Base-by-base conservation (phyloP, 1,140 invertebrate species). In the Saxidomus purpurata region DNA sequence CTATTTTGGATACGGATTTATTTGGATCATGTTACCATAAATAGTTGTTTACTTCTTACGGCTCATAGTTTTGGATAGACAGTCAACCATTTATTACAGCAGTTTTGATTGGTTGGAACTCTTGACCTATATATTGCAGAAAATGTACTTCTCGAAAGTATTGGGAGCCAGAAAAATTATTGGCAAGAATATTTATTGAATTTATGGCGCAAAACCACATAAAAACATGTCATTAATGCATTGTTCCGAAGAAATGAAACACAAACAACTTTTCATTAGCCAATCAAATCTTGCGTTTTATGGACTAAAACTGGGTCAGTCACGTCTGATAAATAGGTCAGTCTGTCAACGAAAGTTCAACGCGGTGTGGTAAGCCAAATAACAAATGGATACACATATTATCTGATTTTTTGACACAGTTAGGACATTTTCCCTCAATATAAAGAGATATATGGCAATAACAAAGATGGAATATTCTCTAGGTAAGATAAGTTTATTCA, bases 21-120 rank as follows among this genome's bases (percentile, higher is more conserved):
- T 88, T 63, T 81, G 71, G 77, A 69, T 34, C 86, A 43, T 81
- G 86, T 81, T 88, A 81, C 90, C 87, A 91, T 87, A 83, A 89
- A 83, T 91, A 91, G 90, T 91, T 91, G 90, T 91, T 91, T 91
- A 91, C 90, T 87, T 91, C 87, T 79, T 91, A 77, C 80, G 71
- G 71, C 74, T 79, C 87, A 86, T 91, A 85, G 89, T 86, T 89
- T 69, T 86, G 80, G 83, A 43, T 87, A 89, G 85, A 82, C 82
- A 87, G 40, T 59, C 28, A n/a, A 0, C 13, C 25, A 11, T 67
- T 49, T 82, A 59, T 83, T 87, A 91, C 63, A 55, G 25, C 4
- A 4, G 0, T 71, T 91, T 71, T 87, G 90, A 91, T 91, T 91
- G 90, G 90, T 38, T 74, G 34, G 17, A 31, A 9, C n/a, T 40